Evolutionary conservation across 92 coral and sea anemone species (phyloP).

Genomic region (Porites cylindrica): DNA sequence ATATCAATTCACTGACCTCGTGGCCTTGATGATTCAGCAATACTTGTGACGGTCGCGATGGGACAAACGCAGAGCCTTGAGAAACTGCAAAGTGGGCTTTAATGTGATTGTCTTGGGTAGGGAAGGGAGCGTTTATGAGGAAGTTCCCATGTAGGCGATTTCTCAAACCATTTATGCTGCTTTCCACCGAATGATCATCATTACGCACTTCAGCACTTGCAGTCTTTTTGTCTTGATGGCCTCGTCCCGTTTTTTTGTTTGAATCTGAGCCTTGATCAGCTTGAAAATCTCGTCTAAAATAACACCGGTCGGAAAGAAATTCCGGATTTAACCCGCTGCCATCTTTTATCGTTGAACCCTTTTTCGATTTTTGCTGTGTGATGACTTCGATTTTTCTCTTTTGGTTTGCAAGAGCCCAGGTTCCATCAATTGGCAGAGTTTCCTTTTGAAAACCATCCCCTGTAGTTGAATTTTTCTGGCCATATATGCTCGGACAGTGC

Average conservation of each 20-base stretch:
- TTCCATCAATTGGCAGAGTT: background rate
- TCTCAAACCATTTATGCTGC: background rate
- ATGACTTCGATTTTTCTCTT: background rate
- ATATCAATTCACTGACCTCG: slow-evolving; percentile 11
- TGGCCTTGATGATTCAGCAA: background rate
- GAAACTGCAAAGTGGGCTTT: background rate
- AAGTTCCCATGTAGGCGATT: background rate
- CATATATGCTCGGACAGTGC: background rate
- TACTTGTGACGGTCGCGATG: background rate
- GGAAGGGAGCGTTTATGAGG: background rate
- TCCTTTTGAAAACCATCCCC: background rate
- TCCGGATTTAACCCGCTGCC: no score
- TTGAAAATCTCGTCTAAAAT: background rate
- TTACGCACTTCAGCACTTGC: background rate
- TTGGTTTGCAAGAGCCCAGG: background rate
- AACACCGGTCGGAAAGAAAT: background rate
- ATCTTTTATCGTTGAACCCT: background rate
- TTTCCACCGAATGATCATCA: background rate
- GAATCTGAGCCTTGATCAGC: background rate
- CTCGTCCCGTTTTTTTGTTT: background rate
- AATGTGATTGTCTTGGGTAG: background rate
- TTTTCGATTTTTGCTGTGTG: background rate
- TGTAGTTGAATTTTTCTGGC: background rate
- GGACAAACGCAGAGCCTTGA: background rate
- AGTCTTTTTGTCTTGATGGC: background rate